Conservation (phyloP, 2,888 invertebrate species). For the Dynastes grantii region DNA sequence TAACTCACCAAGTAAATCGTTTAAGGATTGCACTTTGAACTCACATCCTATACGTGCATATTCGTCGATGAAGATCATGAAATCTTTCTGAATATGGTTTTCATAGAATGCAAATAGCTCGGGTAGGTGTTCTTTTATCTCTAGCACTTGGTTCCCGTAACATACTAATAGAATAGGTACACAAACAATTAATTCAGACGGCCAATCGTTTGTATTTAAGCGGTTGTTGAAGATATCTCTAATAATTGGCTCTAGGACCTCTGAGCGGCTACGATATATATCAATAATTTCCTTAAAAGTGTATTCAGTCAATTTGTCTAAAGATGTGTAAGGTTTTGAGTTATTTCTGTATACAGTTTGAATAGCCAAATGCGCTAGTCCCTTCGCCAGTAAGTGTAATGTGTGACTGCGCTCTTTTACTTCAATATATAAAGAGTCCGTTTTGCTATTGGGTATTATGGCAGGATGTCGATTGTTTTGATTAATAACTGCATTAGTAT, state of each 20-base stretch:
- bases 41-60: neutral
- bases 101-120: conserved; percentile 16
- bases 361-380: conserved; percentile 5
- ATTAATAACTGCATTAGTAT: neutral
- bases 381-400: neutral
- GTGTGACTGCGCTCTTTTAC: neutral
- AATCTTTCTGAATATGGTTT: neutral
- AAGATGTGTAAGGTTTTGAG: neutral
- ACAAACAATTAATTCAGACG: conserved; percentile 10
- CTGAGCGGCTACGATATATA: neutral
- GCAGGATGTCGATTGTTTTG: neutral
- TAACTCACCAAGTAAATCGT: conserved; percentile 9
- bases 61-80: neutral
- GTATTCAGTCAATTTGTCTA: neutral
- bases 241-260: neutral
- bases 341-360: conserved; percentile 24
- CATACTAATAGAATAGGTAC: neutral
- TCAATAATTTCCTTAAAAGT: conserved; percentile 4
- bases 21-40: conserved; percentile 4
- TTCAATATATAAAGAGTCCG: neutral
- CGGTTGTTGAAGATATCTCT: neutral
- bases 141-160: neutral
- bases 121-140: neutral
- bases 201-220: neutral
- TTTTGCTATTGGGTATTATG: neutral